Evolutionary conservation across 2,113 vertebrate genomes (phyloP).

Genomic region (Cryptomyrus ogoouensis): DNA sequence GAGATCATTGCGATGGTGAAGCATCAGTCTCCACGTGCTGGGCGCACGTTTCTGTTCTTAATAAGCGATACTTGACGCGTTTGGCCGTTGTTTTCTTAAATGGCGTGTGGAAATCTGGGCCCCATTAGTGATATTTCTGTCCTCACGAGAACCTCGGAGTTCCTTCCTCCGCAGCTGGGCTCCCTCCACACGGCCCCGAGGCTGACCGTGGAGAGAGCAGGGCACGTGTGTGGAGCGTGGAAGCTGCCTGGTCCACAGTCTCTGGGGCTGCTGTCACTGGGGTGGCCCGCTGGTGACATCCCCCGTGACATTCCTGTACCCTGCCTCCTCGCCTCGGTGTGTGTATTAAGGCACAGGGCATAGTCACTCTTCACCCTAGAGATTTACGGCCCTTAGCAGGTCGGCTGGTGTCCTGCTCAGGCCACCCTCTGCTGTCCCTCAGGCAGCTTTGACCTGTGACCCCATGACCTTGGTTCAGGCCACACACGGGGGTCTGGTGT

Average conservation of each 20-base stretch:
- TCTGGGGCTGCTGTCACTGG: neutral
- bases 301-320: neutral
- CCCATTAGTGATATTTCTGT: slow-evolving; percentile 52
- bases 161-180: slow-evolving; percentile 15
- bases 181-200: neutral
- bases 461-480: neutral
- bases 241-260: neutral
- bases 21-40: neutral
- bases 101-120: slow-evolving; percentile 49
- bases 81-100: slow-evolving; percentile 41
- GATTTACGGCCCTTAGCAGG: neutral
- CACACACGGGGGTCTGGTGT: neutral
- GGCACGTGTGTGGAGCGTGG: neutral
- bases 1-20: neutral
- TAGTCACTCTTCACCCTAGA: neutral
- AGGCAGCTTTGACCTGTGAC: neutral
- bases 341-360: neutral
- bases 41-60: slow-evolving; percentile 27
- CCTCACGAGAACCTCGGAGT: slow-evolving; percentile 40
- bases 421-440: neutral
- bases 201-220: neutral
- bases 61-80: slow-evolving; percentile 52
- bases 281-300: neutral
- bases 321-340: neutral
- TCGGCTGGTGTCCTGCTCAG: neutral